These are phyloP conservation scores for Drosophila neotestacea DNA, from an alignment of 2,888 invertebrate species.

Conservation along the genomic window DNA sequence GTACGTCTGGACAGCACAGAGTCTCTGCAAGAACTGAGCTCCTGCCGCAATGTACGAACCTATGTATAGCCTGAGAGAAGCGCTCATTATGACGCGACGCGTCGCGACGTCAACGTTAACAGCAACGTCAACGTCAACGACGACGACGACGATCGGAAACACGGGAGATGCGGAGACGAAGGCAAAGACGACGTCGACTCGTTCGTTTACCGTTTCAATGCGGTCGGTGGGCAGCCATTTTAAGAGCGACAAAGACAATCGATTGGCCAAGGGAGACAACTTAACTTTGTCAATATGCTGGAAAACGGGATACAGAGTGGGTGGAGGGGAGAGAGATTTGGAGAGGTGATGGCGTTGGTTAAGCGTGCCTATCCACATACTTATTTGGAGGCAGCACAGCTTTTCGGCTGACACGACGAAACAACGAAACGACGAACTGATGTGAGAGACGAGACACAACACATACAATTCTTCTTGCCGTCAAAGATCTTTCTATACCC, in stretches of 20 bases:
- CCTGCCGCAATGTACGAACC: slow-evolving; percentile 53
- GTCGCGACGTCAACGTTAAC: slow-evolving; percentile 9
- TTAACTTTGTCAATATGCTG: slow-evolving; percentile 10
- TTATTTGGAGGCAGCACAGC: slow-evolving; percentile 34
- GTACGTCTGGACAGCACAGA: slow-evolving; percentile 70
- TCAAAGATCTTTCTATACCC: slow-evolving; percentile 36
- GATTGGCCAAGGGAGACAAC: slow-evolving; percentile 43
- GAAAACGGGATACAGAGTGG: not conserved
- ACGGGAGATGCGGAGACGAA: not conserved
- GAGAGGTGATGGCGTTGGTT: slow-evolving; percentile 4
- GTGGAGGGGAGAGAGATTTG: not conserved
- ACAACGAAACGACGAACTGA: slow-evolving; percentile 2
- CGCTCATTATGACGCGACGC: slow-evolving; percentile 17
- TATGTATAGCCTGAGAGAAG: slow-evolving; percentile 73
- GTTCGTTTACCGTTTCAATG: slow-evolving; percentile 33
- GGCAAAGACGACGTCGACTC: not conserved
- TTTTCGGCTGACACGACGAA: slow-evolving; percentile 29
- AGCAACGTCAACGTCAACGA: slow-evolving; percentile 18
- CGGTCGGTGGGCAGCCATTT: slow-evolving; percentile 36
- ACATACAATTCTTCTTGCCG: slow-evolving; percentile 24
- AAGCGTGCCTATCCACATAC: slow-evolving; percentile 27
- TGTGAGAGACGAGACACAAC: slow-evolving; percentile 15
- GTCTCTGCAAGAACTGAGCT: slow-evolving; percentile 80
- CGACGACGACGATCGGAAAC: slow-evolving; percentile 1
- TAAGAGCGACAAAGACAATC: slow-evolving; percentile 41